Evolutionary conservation across 2,888 invertebrate species (phyloP), one percentile per base, ranked within the genome.

Genomic region (Auanema sp.): DNA sequence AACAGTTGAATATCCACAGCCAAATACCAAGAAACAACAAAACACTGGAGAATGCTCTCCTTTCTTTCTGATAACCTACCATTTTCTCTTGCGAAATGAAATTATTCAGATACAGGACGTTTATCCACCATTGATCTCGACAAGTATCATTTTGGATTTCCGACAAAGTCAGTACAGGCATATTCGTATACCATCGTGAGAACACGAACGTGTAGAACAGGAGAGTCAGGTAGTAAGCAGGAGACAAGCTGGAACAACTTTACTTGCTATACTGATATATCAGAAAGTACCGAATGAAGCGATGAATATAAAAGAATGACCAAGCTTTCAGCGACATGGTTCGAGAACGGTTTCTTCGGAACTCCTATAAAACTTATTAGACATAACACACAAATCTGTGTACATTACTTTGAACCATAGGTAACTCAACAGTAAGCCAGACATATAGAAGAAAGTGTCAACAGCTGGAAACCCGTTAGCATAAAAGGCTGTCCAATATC

Each of bases 1-100:
- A 65, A 78, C 14, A 78, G 58, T 57, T 78, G 78, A 23, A 78
- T 63, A 52, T 78, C 78, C 0, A 75, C 70, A n/a, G 78, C 76
- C 47, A 78, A 54, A 49, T 77, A 78, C 78, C 78, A 77, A 1
- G 74, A 68, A 52, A 72, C 62, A 1, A 70, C 59, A 41, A 69
- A 70, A 55, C 77, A 77, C 69, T 73, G 54, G 41, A 60, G n/a
- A 21, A 16, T n/a, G 14, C 12, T 21, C 53, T 65, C 51, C 25
- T 1, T 33, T 52, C 16, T n/a, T 10, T 51, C 0, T n/a, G 21
- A 11, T 10, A 33, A 58, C 61, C 62, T 21, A 69, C 72, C 56
- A 72, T 70, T 14, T 75, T 44, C 10, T 51, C 50, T n/a, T 65
- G 50, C 16, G 65, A 60, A 16, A 76, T 59, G 16, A 70, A 56